Evolutionary conservation across 2,888 invertebrate species (phyloP).

Genomic region (Nemotelus nigrinus): DNA sequence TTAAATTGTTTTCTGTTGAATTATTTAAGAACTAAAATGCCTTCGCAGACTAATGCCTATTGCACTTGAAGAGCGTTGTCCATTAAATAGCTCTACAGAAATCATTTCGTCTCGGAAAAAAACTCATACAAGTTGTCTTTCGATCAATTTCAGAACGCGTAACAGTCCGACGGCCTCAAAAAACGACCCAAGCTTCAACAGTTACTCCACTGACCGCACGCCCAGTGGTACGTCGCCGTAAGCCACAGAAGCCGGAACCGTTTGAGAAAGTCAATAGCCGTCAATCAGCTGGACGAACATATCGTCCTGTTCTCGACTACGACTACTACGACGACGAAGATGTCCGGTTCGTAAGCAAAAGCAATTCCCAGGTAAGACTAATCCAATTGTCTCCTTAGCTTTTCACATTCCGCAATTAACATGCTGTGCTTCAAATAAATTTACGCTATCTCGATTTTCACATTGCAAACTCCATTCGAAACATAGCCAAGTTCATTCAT

Average conservation of each 20-base stretch:
- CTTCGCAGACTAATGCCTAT: too few species aligned
- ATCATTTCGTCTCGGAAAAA: too few species aligned
- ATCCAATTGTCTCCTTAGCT: not conserved
- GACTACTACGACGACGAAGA: slow-evolving; percentile 78
- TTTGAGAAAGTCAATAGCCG: slow-evolving; percentile 57
- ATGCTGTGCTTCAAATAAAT: too few species aligned
- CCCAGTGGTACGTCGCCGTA: slow-evolving; percentile 48
- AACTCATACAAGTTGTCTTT: not conserved
- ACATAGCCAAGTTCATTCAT: not conserved
- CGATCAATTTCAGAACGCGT: slow-evolving; percentile 53
- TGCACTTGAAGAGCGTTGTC: too few species aligned
- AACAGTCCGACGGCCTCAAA: slow-evolving; percentile 55
- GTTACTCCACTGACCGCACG: slow-evolving; percentile 55
- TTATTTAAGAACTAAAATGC: too few species aligned
- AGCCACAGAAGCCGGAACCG: slow-evolving; percentile 53
- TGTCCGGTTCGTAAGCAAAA: slow-evolving; percentile 67
- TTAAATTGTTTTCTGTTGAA: too few species aligned
- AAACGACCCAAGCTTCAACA: slow-evolving; percentile 57
- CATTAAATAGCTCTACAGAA: too few species aligned
- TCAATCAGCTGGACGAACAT: slow-evolving; percentile 54
- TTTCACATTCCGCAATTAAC: not conserved
- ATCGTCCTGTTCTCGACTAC: slow-evolving; percentile 67
- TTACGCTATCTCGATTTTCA: too few species aligned
- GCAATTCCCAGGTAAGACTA: slow-evolving; percentile 65
- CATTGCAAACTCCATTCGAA: too few species aligned